phyloP scores from a whole-genome alignment of 2,797 vertebrate species.

The Xenentodon cancila region DNA sequence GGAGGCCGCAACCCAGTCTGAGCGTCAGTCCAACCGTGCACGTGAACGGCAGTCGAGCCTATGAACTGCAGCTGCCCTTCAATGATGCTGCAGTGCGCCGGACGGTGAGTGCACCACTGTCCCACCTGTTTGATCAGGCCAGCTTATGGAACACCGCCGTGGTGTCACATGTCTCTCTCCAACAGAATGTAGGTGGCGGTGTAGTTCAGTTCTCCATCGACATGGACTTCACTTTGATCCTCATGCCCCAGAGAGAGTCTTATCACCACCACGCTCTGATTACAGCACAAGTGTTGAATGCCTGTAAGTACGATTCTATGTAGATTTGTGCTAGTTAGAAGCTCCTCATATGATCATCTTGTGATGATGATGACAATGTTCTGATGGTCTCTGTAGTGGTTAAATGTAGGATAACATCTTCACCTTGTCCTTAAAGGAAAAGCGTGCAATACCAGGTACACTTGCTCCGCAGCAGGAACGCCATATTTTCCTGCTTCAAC shows the following conservation, averaged over 20 bases:
- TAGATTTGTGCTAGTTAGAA: neutral
- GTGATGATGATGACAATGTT: too few relatives aligned
- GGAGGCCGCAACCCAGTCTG: conserved; percentile 43
- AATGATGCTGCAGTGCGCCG: conserved; percentile 58
- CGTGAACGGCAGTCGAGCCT: conserved; percentile 71
- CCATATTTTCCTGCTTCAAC: too few relatives aligned
- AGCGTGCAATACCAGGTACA: too few relatives aligned
- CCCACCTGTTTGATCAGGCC: neutral
- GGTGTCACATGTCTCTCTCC: neutral
- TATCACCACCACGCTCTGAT: conserved; percentile 74
- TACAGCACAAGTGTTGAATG: conserved; percentile 62
- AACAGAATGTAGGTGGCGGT: conserved; percentile 78
- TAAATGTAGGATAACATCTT: too few relatives aligned
- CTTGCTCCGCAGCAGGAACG: too few relatives aligned
- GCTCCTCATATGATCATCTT: too few relatives aligned
- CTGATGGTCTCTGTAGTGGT: too few relatives aligned
- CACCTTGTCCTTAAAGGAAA: too few relatives aligned
- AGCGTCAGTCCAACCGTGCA: conserved; percentile 60
- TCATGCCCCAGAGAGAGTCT: conserved; percentile 55
- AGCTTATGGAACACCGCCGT: too few relatives aligned
- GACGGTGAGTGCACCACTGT: conserved; percentile 49
- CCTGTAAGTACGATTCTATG: conserved; percentile 68
- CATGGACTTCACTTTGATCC: conserved; percentile 76
- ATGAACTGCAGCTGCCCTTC: conserved; percentile 75
- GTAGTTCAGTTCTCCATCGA: conserved; percentile 72